Base-by-base conservation (phyloP, 2,888 invertebrate genomes). In the Epirrhoe alternata region DNA sequence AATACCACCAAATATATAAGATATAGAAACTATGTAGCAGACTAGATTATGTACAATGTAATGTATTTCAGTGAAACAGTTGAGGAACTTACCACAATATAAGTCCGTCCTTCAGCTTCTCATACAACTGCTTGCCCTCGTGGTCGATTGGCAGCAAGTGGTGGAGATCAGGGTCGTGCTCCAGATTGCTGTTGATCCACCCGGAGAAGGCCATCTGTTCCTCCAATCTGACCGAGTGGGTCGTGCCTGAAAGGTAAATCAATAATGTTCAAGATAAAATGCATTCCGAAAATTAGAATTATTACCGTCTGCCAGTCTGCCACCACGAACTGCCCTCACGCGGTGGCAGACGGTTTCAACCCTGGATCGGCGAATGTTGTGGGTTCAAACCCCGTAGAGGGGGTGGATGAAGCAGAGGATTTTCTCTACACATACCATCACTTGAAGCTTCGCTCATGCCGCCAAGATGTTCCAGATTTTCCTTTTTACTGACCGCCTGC, bases 191-290 rank as follows among this genome's bases (percentile, higher is more conserved):
- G 92, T 99, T 99, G 77, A 99, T 98, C 99, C 99, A 99, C 77
- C 99, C 98, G 61, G 99, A 98, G 94, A 99, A 99, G 45, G 99
- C 99, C 82, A 98, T 95, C 89, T 99, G 99, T 87, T 99, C 99
- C 87, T 98, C 98, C 31, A 97, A 94, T 0, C 98, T 95, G 0
- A 99, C 99, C 1, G 99, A 98, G 91, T 99, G 99, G 55, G 98
- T 98, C 64, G 98, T 98, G 53, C 94, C 94, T 94, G 57, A 38
- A 42, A 5, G 12, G 38, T n/a, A n/a, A n/a, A n/a, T n/a, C n/a
- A n/a, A n/a, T n/a, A n/a, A n/a, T n/a, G n/a, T n/a, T n/a, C n/a
- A n/a, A n/a, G n/a, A n/a, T n/a, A n/a, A n/a, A n/a, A n/a, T n/a
- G n/a, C n/a, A n/a, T n/a, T n/a, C n/a, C n/a, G n/a, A n/a, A n/a